phyloP scores from a whole-genome alignment of 2,797 vertebrate genomes.

The Leptodactylus fallax region DNA sequence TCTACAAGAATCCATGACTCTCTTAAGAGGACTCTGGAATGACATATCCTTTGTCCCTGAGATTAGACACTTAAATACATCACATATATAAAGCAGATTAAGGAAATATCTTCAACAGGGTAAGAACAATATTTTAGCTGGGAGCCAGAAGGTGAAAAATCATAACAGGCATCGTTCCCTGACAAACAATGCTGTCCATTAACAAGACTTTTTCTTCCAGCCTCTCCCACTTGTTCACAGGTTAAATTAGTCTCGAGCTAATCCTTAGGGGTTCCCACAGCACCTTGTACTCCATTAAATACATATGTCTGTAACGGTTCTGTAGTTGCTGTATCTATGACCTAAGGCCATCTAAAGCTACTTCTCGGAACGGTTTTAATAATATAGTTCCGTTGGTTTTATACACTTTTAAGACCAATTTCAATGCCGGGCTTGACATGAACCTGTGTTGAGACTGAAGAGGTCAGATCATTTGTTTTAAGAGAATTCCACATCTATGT shows the following conservation, averaged over 20 bases:
- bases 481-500: background rate
- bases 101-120: constrained; percentile 53
- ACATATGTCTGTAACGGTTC: constrained; percentile 59
- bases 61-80: constrained; percentile 63
- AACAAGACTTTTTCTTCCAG: constrained; percentile 46
- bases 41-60: constrained; percentile 60
- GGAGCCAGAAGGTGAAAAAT: constrained; percentile 57
- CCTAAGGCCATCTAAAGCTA: constrained; percentile 46
- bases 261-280: constrained; percentile 59
- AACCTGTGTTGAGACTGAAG: background rate
- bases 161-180: constrained; percentile 42
- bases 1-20: constrained; percentile 41
- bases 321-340: constrained; percentile 48
- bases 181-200: constrained; percentile 63
- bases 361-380: constrained; percentile 49
- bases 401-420: constrained; percentile 44
- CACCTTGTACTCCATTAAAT: constrained; percentile 64
- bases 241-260: constrained; percentile 58
- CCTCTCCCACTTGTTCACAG: constrained; percentile 59
- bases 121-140: constrained; percentile 59
- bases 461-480: constrained; percentile 18
- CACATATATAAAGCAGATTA: constrained; percentile 59
- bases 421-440: background rate
- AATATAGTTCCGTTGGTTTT: constrained; percentile 53
- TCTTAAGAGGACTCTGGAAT: constrained; percentile 52